These are phyloP conservation scores for Spodoptera frugiperda DNA, from an alignment of 1,140 invertebrate genomes.

Conservation along the genomic window DNA sequence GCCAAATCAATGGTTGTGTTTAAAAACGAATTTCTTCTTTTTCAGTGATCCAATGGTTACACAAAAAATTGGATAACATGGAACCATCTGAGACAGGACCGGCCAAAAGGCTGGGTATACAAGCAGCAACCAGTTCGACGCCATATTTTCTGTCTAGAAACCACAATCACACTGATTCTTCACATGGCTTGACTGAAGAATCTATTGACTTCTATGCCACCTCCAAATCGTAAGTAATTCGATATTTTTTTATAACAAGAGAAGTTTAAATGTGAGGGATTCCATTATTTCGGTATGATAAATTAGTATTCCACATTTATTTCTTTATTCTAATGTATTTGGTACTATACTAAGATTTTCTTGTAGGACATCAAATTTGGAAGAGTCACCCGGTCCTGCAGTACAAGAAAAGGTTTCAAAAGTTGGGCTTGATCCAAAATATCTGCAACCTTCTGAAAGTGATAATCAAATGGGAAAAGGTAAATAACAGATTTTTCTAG, in stretches of 20 bases:
- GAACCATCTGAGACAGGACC: constrained; percentile 46
- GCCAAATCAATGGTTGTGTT: no score
- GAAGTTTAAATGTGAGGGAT: no score
- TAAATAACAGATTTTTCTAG: constrained; percentile 35
- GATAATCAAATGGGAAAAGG: constrained; percentile 60
- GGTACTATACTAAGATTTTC: no score
- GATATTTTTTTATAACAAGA: not conserved
- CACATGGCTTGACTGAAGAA: constrained; percentile 70
- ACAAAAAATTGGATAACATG: constrained; percentile 80
- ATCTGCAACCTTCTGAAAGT: constrained; percentile 73
- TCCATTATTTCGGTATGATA: no score
- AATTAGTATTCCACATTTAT: not conserved
- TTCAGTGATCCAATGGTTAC: constrained; percentile 84
- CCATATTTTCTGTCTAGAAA: constrained; percentile 69
- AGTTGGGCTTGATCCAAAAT: constrained; percentile 79
- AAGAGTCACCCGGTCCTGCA: constrained; percentile 64
- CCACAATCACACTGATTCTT: constrained; percentile 59
- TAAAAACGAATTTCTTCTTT: constrained; percentile 35
- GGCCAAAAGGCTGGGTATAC: constrained; percentile 57
- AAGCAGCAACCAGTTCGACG: constrained; percentile 72
- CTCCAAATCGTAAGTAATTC: constrained; percentile 73
- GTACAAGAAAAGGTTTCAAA: constrained; percentile 52
- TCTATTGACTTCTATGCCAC: constrained; percentile 81
- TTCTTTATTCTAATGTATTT: no score
- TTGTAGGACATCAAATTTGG: constrained; percentile 68